Conservation (phyloP, 1,140 invertebrate genomes). For the Zaprionus kolodkinae region DNA sequence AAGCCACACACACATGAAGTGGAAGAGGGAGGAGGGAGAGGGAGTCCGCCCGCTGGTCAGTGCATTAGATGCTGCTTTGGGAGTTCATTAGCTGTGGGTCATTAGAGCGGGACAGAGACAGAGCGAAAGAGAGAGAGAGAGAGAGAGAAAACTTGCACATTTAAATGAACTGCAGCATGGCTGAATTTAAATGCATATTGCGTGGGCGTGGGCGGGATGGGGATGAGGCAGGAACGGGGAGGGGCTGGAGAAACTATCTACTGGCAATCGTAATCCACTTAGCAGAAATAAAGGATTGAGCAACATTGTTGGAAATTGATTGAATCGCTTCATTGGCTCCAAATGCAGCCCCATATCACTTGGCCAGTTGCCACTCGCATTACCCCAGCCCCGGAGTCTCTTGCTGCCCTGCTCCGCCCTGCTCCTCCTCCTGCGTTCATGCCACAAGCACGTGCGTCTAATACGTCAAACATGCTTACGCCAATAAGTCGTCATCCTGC, state of each 20-base stretch:
- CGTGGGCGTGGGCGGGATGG: no score
- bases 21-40: not conserved
- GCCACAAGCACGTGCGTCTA: slow-evolving; percentile 61
- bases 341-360: slow-evolving; percentile 15
- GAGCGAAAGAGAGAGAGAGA: not conserved
- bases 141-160: slow-evolving; percentile 33
- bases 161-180: slow-evolving; percentile 58
- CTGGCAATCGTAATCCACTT: slow-evolving; percentile 43
- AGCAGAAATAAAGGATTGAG: slow-evolving; percentile 27
- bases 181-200: slow-evolving; percentile 41
- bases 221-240: not conserved
- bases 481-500: slow-evolving; percentile 77
- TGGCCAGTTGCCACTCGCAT: not conserved
- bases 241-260: not conserved
- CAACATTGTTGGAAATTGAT: slow-evolving; percentile 59
- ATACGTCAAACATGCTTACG: slow-evolving; percentile 79
- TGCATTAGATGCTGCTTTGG: slow-evolving; percentile 61
- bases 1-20: slow-evolving; percentile 36
- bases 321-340: slow-evolving; percentile 65
- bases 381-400: no score
- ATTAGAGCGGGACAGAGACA: slow-evolving; percentile 44
- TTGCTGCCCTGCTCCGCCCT: not conserved
- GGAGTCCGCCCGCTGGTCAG: slow-evolving; percentile 29
- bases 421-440: not conserved
- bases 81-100: slow-evolving; percentile 73